These are phyloP conservation scores for Xestia c-nigrum DNA, from an alignment of 2,888 invertebrate genomes.

Conservation along the genomic window DNA sequence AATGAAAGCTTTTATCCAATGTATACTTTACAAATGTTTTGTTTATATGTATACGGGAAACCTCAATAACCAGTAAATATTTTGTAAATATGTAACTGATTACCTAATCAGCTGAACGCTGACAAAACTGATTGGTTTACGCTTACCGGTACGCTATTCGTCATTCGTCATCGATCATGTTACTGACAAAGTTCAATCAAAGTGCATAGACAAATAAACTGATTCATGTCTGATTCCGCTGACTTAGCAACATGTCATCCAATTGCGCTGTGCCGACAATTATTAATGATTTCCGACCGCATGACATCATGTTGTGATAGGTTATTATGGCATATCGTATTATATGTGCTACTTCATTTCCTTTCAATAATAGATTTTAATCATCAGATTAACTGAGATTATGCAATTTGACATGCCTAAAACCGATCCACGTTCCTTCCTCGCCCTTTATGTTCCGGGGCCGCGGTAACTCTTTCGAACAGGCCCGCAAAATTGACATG, in stretches of 20 bases:
- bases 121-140: background rate
- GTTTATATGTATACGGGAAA: background rate
- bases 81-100: background rate
- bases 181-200: conserved; percentile 53
- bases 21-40: background rate
- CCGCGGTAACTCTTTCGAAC: too few relatives aligned
- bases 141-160: background rate
- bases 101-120: background rate
- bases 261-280: conserved; percentile 31
- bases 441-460: too few relatives aligned
- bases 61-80: background rate
- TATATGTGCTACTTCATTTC: conserved; percentile 9
- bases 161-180: conserved; percentile 42
- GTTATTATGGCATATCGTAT: conserved; percentile 29
- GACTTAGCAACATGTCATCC: conserved; percentile 49
- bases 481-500: too few relatives aligned
- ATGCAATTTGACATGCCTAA: background rate
- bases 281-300: conserved; percentile 59
- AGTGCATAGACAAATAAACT: conserved; percentile 49
- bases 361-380: conserved; percentile 20
- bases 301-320: conserved; percentile 59
- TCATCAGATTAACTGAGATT: background rate
- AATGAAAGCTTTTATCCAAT: background rate
- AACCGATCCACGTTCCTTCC: too few relatives aligned
- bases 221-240: conserved; percentile 59